phyloP scores from a whole-genome alignment of 2,888 invertebrate species.

The Chymomyza procnemis region DNA sequence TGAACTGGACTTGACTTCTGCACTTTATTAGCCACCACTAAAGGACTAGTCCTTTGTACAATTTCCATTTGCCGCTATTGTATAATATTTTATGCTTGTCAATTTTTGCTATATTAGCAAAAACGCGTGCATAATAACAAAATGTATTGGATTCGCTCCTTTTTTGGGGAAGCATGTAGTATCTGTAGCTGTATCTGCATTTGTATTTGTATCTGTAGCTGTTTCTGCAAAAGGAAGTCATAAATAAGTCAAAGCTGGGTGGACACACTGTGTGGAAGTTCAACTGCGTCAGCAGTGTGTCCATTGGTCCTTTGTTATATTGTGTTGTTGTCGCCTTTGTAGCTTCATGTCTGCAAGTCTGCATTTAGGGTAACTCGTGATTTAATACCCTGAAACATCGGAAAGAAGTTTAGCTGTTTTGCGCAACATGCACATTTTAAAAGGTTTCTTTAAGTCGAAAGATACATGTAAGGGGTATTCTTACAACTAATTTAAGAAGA shows the following conservation, averaged over 20 bases:
- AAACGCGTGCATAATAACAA: conserved; percentile 48
- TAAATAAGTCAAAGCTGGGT: conserved; percentile 66
- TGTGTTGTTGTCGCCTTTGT: conserved; percentile 36
- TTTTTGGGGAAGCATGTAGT: conserved; percentile 30
- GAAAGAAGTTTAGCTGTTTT: no score
- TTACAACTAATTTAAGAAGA: no score
- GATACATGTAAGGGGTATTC: no score
- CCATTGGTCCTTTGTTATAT: conserved; percentile 16
- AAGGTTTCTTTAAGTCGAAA: no score
- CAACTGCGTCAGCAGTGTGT: conserved; percentile 42
- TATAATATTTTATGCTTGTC: conserved; percentile 61
- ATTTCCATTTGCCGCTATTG: conserved; percentile 39
- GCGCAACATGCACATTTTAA: no score
- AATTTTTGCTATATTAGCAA: conserved; percentile 66
- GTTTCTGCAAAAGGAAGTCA: conserved; percentile 56
- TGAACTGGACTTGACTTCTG: not conserved
- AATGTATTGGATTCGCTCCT: conserved; percentile 44
- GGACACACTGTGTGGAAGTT: conserved; percentile 52
- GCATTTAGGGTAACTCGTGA: not conserved
- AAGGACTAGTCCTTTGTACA: not conserved
- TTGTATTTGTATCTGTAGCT: not conserved
- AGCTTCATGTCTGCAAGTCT: not conserved
- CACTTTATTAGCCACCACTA: not conserved
- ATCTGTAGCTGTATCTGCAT: not conserved
- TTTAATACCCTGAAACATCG: not conserved